Evolutionary conservation across 2,113 vertebrate species (phyloP), one percentile per base, ranked within the genome.

Genomic region (Sceloporus undulatus): DNA sequence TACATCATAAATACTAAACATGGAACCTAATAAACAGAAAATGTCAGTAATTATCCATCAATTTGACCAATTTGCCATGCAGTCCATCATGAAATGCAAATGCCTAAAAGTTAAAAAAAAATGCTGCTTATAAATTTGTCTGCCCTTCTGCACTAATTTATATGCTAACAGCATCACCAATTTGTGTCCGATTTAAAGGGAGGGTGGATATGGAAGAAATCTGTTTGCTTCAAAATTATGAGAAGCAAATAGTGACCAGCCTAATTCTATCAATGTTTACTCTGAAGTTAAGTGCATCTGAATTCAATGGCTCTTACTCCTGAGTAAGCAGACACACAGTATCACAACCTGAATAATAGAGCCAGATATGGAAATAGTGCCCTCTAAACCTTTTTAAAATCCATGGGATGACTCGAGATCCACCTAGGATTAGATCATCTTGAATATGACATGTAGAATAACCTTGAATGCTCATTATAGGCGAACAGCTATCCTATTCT

Each of bases 21-120:
- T n/a, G 70, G 25, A 34, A 75, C 73, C 38, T 87, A 74, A 74
- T 87, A 62, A 75, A 71, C 59, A 4, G 34, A 73, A 87, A 87
- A 87, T 38, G 34, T 74, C 38, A 81, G 10, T 74, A 65, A 87
- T 82, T 75, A n/a, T 82, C 40, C 16, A 27, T 62, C 54, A 82
- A 65, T 82, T 87, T 75, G 56, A 82, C 25, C 11, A 87, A 74
- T 82, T 65, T 65, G 27, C 27, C 19, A 10, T 71, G 71, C 11
- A 82, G 56, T 18, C 2, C 74, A n/a, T 82, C 75, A 82, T 66
- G 59, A 65, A 87, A 65, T 65, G 19, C 70, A 82, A 87, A 82
- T 27, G 10, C 54, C 56, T 75, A 82, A 65, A 82, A 18, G 38
- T 23, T 82, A 81, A 38, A 65, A 87, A 74, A 71, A n/a, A 76